Evolutionary conservation across 2,797 vertebrate species (phyloP), one percentile per base, ranked within the genome.

Genomic region (Platalea minor): DNA sequence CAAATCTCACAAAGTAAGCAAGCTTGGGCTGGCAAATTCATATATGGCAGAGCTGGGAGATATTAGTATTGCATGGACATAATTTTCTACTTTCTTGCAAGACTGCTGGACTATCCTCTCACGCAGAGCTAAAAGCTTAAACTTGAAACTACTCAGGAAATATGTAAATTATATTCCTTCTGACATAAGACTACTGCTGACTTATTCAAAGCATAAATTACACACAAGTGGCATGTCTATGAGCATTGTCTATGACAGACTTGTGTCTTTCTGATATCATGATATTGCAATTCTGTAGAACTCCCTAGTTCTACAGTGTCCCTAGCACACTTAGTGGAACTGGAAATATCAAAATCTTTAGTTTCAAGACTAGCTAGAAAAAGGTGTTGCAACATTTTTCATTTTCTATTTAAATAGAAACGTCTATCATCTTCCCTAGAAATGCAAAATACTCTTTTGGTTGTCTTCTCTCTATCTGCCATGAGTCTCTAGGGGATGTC

Each of bases 81-180:
- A 50, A 11, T 31, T 75, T 75, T 53, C 41, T 48, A 53, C 8
- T 72, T 91, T 35, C 45, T 85, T 85, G 23, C 18, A 78, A 41
- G 33, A 78, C 25, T 84, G 69, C 54, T 56, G 39, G 18, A 37
- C 23, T 70, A 65, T 48, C 53, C 10, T 64, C 3, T 88, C 17
- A n/a, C 19, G 8, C 21, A 54, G 15, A 81, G 31, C 51, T 75
- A 0, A 15, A 73, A 56, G 4, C 48, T 43, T 85, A n/a, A 88
- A 46, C 21, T 28, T 65, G n/a, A 88, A 92, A 13, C 26, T 64
- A 43, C 9, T 35, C 2, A 21, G 20, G 13, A 74, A 89, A 85
- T 59, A 67, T 0, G 2, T 23, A 84, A 79, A 83, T 21, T 64
- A 31, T 0, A 1, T 45, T 37, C 9, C 19, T 13, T 48, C 31